A percentile compares a stretch with the other conserved stretches of the same genome.
These are phyloP conservation scores for Bos javanicus DNA, from an alignment of 2,113 vertebrate species.

Conservation along the genomic window DNA sequence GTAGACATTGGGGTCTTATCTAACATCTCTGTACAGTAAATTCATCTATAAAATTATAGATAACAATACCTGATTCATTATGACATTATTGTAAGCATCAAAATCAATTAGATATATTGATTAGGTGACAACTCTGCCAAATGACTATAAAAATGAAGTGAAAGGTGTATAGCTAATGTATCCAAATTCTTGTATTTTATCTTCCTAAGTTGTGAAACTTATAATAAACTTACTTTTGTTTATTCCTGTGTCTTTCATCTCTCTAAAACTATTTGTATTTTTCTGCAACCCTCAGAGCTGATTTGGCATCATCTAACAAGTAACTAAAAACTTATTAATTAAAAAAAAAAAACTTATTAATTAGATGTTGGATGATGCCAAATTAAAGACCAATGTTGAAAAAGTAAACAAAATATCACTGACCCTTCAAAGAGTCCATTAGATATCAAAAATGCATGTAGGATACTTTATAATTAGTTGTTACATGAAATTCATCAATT, in stretches of 20 bases:
- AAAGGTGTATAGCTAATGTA: neutral
- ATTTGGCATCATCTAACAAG: slow-evolving; percentile 3
- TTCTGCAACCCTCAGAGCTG: neutral
- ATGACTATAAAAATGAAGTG: neutral
- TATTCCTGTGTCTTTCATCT: slow-evolving; percentile 1
- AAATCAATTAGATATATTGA: neutral
- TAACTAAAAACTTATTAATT: neutral
- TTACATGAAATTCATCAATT: slow-evolving; percentile 38
- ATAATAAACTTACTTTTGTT: neutral
- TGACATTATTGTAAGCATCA: neutral
- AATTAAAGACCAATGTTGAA: slow-evolving; percentile 53
- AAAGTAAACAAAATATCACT: slow-evolving; percentile 63
- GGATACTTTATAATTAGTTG: slow-evolving; percentile 54
- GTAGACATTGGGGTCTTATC: neutral
- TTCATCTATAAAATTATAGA: neutral
- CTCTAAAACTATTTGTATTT: slow-evolving; percentile 7
- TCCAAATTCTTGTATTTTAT: neutral
- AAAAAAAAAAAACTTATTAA: neutral
- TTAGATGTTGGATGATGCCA: neutral
- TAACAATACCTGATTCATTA: neutral
- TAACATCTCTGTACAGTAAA: neutral
- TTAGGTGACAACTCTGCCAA: neutral
- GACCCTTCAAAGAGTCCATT: slow-evolving; percentile 48
- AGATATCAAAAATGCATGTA: slow-evolving; percentile 43
- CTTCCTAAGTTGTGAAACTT: neutral